Base-by-base conservation (phyloP, 2,113 vertebrate species). In the Barbus barbus region DNA sequence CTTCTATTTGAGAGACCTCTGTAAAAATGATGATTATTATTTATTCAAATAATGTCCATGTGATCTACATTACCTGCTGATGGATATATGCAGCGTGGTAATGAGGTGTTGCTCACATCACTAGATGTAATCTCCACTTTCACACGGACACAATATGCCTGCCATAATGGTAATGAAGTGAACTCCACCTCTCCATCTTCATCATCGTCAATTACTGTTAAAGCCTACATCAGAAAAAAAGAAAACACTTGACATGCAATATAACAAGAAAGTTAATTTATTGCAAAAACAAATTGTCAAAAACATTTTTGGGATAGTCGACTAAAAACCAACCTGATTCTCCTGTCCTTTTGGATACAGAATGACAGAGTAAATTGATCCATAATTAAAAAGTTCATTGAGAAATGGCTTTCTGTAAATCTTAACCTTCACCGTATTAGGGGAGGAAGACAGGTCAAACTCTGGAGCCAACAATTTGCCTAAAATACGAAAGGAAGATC, bases 111-210 rank as follows among this genome's bases (percentile, higher is more conserved):
- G 33, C 33, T 36, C 33, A 36, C 33, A 3, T 36, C 33, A 36
- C 0, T 4, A 36, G 33, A 36, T 36, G 4, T 5, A 3, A 36
- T 3, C 33, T 36, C 33, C 33, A 36, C 33, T 36, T 22, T 85
- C 28, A 92, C 5, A 20, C 82, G 87, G 74, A 95, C 87, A 26
- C 94, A 95, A 84, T 95, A 94, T 18, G 87, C 72, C 56, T 18
- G 88, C 5, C 89, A 89, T 85, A 86, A 88, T 0, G 38, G 51
- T 8, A 95, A 89, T 33, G 78, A 89, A 1, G 9, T 77, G 77
- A 94, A 94, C 20, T 82, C 53, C 5, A 87, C 31, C 13, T 85
- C 67, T 4, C 84, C 81, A 22, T 89, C 65, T 0, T 82, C 72
- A 24, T 12, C 33, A 4, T 87, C 69, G 58, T 89, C 85, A 53